Base-by-base conservation (phyloP, 2,797 vertebrate species). In the Pitangus sulphuratus region DNA sequence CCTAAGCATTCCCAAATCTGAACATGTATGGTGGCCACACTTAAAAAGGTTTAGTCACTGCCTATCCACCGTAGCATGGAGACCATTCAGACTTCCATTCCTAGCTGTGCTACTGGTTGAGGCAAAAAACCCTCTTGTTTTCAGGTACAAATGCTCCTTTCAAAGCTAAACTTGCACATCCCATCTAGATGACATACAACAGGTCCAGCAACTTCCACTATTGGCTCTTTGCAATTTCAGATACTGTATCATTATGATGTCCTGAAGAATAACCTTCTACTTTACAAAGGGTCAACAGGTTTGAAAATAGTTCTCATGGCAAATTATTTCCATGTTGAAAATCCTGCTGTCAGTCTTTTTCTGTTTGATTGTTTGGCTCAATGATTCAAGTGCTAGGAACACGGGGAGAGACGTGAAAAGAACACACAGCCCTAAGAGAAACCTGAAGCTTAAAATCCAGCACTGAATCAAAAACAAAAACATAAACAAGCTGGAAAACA, bases 11-110 rank as follows among this genome's bases (percentile, higher is more conserved):
- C 57, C 42, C 65, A 84, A 70, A 84, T 45, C 45, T 57, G 19
- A 90, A 57, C 0, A 1, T 1, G 1, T 77, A 58, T 1, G 1
- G n/a, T 82, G 44, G 66, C 28, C 74, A 69, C 0, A 0, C 58
- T 78, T 71, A 50, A 65, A 74, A 91, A 75, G 24, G 47, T 72
- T 58, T 58, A 77, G 61, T 74, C 25, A 33, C 35, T 72, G 42
- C 7, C 44, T 56, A 39, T 88, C 58, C 25, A 62, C 69, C 58
- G 40, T 1, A 66, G 50, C n/a, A 28, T 54, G 82, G 31, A 93
- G 79, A 48, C 10, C 35, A 35, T 47, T 78, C 74, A 54, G 28
- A 54, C 64, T 88, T 90, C n/a, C 54, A 54, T 33, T 88, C 33
- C 66, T n/a, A 53, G 22, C 25, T 66, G 76, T 39, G 51, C 4